A percentile compares a stretch with the other conserved stretches of the same genome.
These are phyloP conservation scores for Pocillopora grandis DNA, from an alignment of 92 coral and sea anemone species.

Conservation along the genomic window DNA sequence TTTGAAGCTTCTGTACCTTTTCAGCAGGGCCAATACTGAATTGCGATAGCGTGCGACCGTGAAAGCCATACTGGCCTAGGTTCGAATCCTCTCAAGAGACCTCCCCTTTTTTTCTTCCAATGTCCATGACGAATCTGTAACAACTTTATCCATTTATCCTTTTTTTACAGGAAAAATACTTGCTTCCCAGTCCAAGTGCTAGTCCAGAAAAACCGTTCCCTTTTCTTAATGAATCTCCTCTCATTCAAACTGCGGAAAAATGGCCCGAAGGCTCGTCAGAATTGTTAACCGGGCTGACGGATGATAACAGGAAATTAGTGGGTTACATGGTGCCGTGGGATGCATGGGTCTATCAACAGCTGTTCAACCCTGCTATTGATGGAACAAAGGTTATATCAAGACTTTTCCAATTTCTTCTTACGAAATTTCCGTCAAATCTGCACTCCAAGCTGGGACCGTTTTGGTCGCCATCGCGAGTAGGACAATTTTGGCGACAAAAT, in stretches of 20 bases:
- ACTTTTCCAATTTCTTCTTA: too few relatives aligned
- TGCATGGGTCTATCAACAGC: conserved; percentile 61
- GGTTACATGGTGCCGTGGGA: conserved; percentile 89
- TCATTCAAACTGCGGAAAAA: conserved; percentile 1
- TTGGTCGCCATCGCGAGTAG: too few relatives aligned
- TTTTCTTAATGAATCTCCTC: conserved; percentile 5
- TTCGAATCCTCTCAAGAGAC: too few relatives aligned
- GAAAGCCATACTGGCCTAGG: too few relatives aligned
- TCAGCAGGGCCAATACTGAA: too few relatives aligned
- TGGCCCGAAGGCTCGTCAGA: conserved; percentile 82
- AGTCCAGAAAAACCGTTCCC: conserved; percentile 25
- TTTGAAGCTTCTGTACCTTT: too few relatives aligned
- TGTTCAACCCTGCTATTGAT: conserved; percentile 29
- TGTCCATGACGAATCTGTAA: too few relatives aligned
- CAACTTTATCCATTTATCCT: not conserved
- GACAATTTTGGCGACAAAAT: too few relatives aligned
- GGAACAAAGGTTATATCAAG: not conserved
- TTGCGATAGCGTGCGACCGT: too few relatives aligned
- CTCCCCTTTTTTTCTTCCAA: not conserved
- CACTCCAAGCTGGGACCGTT: too few relatives aligned
- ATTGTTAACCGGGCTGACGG: conserved; percentile 78
- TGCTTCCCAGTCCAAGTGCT: conserved; percentile 50
- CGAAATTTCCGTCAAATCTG: too few relatives aligned
- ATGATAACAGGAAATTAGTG: conserved; percentile 73
- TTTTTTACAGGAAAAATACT: conserved; percentile 57